A percentile compares a stretch with the other conserved stretches of the same genome.
These are phyloP conservation scores for Anas capensis DNA, from an alignment of 2,797 vertebrate species.

Conservation along the genomic window DNA sequence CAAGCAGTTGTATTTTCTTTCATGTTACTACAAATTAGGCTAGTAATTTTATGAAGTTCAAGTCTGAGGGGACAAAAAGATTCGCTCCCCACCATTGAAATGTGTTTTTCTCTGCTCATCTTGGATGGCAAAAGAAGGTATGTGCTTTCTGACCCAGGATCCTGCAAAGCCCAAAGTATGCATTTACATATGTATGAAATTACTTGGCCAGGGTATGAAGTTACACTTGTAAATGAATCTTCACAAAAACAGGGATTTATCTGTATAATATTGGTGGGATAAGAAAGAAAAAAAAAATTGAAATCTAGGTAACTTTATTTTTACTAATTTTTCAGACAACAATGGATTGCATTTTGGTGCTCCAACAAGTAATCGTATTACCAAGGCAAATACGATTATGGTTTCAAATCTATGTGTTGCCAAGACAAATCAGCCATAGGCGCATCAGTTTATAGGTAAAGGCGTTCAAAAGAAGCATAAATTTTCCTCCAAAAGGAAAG, in stretches of 20 bases:
- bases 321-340: not conserved
- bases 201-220: not conserved
- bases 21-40: not conserved
- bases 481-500: not conserved
- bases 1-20: not conserved
- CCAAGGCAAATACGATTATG: not conserved
- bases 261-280: not conserved
- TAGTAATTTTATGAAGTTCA: not conserved
- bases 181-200: not conserved
- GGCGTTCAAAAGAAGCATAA: not conserved
- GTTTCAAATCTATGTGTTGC: constrained; percentile 13
- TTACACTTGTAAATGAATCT: not conserved
- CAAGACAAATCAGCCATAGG: not conserved
- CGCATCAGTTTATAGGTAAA: not conserved
- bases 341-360: not conserved
- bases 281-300: constrained; percentile 1
- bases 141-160: not conserved
- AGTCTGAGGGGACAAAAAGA: not conserved
- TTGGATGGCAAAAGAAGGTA: not conserved
- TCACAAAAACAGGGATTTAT: not conserved
- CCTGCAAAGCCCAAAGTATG: not conserved
- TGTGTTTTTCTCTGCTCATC: not conserved
- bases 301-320: not conserved
- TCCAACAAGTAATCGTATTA: not conserved
- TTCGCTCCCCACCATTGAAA: not conserved